These are phyloP conservation scores for Drosophila micromelanica DNA, from an alignment of 1,140 invertebrate genomes.

Conservation along the genomic window DNA sequence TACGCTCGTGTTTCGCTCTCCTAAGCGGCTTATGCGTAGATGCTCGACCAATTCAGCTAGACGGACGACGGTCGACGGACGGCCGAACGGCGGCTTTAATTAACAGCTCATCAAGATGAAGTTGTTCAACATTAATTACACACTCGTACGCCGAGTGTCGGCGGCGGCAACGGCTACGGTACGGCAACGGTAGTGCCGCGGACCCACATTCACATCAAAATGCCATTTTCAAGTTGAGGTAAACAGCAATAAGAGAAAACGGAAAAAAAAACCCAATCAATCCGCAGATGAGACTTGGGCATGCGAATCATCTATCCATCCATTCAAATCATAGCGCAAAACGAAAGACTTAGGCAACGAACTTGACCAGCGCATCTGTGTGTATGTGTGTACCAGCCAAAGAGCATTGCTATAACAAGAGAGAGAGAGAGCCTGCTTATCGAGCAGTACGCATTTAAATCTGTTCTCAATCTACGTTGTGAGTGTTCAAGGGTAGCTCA, in stretches of 20 bases:
- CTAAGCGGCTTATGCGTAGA: conserved; percentile 64
- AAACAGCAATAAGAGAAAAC: conserved; percentile 23
- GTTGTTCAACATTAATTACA: conserved; percentile 75
- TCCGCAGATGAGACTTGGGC: conserved; percentile 39
- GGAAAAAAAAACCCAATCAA: conserved; percentile 21
- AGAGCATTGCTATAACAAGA: not conserved
- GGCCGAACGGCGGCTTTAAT: conserved; percentile 63
- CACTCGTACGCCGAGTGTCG: conserved; percentile 34
- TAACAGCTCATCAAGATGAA: conserved; percentile 77
- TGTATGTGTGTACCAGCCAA: conserved; percentile 5
- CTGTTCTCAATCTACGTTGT: conserved; percentile 31
- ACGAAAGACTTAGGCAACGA: conserved; percentile 73
- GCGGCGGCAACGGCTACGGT: conserved; percentile 7
- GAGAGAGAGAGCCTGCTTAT: conserved; percentile 11
- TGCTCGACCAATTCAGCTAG: conserved; percentile 16
- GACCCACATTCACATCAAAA: conserved; percentile 50
- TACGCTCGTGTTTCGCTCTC: conserved; percentile 50
- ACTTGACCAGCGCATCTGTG: conserved; percentile 37
- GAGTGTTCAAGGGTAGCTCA: conserved; percentile 13
- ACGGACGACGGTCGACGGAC: conserved; percentile 16
- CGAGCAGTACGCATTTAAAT: conserved; percentile 20
- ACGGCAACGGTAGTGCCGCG: conserved; percentile 30
- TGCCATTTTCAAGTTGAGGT: conserved; percentile 49
- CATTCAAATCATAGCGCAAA: conserved; percentile 45
- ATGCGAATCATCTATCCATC: conserved; percentile 50